Evolutionary conservation across 2,113 vertebrate genomes (phyloP), one percentile per base, ranked within the genome.

Genomic region (Formicarius rufipectus): DNA sequence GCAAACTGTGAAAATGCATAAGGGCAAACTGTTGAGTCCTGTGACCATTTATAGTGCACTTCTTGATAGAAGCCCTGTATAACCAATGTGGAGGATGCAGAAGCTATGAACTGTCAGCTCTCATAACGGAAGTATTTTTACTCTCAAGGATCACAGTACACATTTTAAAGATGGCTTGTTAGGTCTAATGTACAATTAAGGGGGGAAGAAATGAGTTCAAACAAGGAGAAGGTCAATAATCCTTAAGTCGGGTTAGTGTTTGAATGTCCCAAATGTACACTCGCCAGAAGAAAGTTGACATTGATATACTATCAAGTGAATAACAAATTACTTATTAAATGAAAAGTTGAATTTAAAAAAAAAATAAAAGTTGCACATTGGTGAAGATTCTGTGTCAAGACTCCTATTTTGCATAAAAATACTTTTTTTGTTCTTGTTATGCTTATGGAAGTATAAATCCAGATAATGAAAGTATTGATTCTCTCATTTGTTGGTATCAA

Each of bases 11-110:
- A 95, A 96, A 97, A 96, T 78, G 88, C 78, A 12, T 82, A 95
- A 87, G 56, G 68, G 67, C 55, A 76, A 96, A 87, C 94, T 96
- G 60, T 88, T 93, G 77, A 95, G 56, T 87, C 89, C 45, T 92
- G 60, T 95, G 83, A 94, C 89, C 95, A 91, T 95, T 87, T 95
- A 94, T 80, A 97, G 97, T 69, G 84, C 93, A 42, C 80, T 93
- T 79, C 94, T 94, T 93, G 67, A 96, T 50, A 96, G 83, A 97
- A 95, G 80, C 56, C 71, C 94, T 90, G 94, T 78, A 87, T 64
- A 95, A 80, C 96, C 92, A 91, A 93, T 42, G 52, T 74, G 95
- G 93, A 89, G 79, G 91, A 95, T 90, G 89, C 47, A 92, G 64
- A 94, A 91, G 88, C 93, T 59, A 63, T 45, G 74, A 97, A 95